Base-by-base conservation (phyloP, 2,113 vertebrate genomes). In the Periophthalmus modestus region DNA sequence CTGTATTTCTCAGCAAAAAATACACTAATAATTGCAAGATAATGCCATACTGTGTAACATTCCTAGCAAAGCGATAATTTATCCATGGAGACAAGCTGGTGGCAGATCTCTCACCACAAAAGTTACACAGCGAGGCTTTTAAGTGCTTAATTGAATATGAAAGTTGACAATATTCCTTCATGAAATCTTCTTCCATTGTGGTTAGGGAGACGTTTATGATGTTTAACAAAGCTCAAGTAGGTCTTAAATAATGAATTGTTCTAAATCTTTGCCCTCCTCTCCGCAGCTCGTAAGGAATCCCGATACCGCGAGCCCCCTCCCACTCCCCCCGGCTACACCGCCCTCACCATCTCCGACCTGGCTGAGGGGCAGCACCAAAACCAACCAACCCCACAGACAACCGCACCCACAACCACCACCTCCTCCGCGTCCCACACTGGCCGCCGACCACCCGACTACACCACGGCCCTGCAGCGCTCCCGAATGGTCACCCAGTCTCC, bases 401-500 rank as follows among this genome's bases (percentile, higher is more conserved):
- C 82, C 2, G 80, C 72, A 0, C 73, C 89, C 66, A 24, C 75
- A 18, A 11, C 87, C 62, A 24, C 73, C 0, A 24, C 34, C 0
- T 70, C 58, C 21, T 14, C 57, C 2, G 57, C 57, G 12, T 24
- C 74, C 4, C 95, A 96, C 81, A 86, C 95, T 0, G 92, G 95
- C 74, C 94, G 96, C 82, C 96, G 95, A 77, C 98, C 98, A 0
- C 98, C 98, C 0, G 98, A 99, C 92, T 99, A 99, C 93, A 97
- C 95, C 46, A 93, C 98, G 68, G 98, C 98, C 12, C 94, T 99
- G 74, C 98, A 99, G 93, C 94, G 97, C 66, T 98, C 98, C 0
- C 94, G 97, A 66, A 97, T 99, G 94, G 93, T 99, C 75, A 95
- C 96, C 24, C 95, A 97, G 68, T 93, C 97, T 5, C 92, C 95